Evolutionary conservation across 2,113 vertebrate species (phyloP), one percentile per base, ranked within the genome.

Genomic region (Gasterosteus aculeatus): DNA sequence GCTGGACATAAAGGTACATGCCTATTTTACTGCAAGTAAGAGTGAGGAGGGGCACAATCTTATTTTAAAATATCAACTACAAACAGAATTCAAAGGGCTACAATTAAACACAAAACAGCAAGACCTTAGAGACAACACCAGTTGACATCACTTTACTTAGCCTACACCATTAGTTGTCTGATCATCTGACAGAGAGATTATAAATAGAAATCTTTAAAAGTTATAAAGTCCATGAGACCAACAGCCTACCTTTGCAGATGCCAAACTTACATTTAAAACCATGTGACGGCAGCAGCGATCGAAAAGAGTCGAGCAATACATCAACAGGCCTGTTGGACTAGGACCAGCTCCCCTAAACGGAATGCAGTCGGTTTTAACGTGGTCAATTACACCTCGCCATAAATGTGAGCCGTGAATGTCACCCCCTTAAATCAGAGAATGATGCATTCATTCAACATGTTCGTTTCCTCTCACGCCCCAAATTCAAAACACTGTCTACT

Each of bases 281-380:
- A 86, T 82, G 75, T 12, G 85, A 84, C 85, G 86, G 88, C 81
- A 83, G 84, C 79, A 84, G 18, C 19, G 41, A 49, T 56, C 9
- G 38, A 12, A 70, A 68, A 73, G 70, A 38, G 1, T 16, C 33
- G 29, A 75, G 38, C 33, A 5, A 31, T 2, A 35, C 47, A 16
- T 11, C 19, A 1, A 22, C 2, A 51, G 46, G 64, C 46, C 11
- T 47, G 35, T 57, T 56, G 18, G 14, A 42, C 61, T 26, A 15
- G 58, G 10, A 39, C 22, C 60, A 42, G 59, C 59, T 62, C 38
- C 9, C 12, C 39, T 5, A 22, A 42, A 22, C 6, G 11, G 59
- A 41, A 39, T n/a, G 5, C 35, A 22, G 33, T 11, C 10, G 5
- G n/a, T 62, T 26, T 62, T 26, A 62, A 41, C 22, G n/a, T 31